Percentiles rank a stretch among this genome's conserved stretches.
phyloP scores from a whole-genome alignment of 1,140 invertebrate species.

The Drosophila pseudoananassae region DNA sequence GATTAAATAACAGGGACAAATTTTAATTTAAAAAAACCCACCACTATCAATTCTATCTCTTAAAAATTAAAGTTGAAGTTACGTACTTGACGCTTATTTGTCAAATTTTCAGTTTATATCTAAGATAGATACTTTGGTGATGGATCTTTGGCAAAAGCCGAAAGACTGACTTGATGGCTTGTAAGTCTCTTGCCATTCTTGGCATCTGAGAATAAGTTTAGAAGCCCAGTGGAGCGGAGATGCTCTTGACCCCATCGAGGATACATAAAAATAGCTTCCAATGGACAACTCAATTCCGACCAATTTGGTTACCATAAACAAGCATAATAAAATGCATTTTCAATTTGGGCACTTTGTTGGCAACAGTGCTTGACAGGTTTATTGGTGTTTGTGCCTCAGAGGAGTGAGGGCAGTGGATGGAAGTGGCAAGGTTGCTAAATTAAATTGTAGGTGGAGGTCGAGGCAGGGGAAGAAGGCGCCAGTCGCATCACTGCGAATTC shows the following conservation, averaged over 20 bases:
- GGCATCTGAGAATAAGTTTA: background rate
- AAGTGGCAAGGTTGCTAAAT: slow-evolving; percentile 69
- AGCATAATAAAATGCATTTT: slow-evolving; percentile 30
- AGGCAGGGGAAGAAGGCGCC: slow-evolving; percentile 14
- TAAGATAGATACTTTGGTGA: background rate
- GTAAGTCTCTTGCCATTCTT: background rate
- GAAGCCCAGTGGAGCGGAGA: background rate
- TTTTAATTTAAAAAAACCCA: too few species aligned
- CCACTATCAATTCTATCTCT: background rate
- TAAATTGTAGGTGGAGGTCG: slow-evolving; percentile 74
- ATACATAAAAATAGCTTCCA: slow-evolving; percentile 17
- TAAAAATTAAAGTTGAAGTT: slow-evolving; percentile 18
- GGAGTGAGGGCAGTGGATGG: slow-evolving; percentile 1
- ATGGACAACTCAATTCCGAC: slow-evolving; percentile 26
- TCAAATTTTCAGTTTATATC: slow-evolving; percentile 28
- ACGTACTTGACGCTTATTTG: slow-evolving; percentile 12
- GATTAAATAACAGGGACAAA: background rate
- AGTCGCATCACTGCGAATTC: slow-evolving; percentile 52
- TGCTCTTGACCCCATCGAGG: slow-evolving; percentile 39
- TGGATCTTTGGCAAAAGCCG: background rate
- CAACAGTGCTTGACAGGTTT: slow-evolving; percentile 22
- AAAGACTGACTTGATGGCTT: background rate
- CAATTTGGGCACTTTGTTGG: slow-evolving; percentile 17
- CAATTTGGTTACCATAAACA: slow-evolving; percentile 33
- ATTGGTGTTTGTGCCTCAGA: slow-evolving; percentile 11